Conservation (phyloP, 1,140 invertebrate species). For the Drosophila novamexicana region DNA sequence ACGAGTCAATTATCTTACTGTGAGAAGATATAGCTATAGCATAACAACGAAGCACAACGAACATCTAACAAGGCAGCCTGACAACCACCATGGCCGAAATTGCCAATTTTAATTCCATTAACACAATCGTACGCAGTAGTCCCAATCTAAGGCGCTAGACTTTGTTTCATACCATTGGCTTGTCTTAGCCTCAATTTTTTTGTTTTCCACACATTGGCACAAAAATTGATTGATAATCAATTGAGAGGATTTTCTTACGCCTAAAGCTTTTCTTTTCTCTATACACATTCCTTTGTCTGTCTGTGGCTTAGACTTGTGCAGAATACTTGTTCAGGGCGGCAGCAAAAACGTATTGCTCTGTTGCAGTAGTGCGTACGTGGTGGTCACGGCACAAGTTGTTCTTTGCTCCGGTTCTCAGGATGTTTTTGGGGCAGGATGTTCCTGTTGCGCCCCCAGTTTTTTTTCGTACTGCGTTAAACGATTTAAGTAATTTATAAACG, state of each 20-base stretch:
- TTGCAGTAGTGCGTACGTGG: constrained; percentile 25
- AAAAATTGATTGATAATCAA: constrained; percentile 84
- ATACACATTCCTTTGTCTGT: constrained; percentile 46
- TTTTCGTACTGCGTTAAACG: constrained; percentile 64
- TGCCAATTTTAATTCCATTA: constrained; percentile 83
- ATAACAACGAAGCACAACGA: constrained; percentile 3
- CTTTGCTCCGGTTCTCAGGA: not conserved
- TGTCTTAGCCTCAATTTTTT: constrained; percentile 24
- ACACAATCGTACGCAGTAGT: constrained; percentile 21
- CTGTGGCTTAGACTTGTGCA: constrained; percentile 75
- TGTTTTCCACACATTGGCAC: constrained; percentile 27
- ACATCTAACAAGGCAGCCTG: constrained; percentile 49
- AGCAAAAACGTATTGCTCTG: constrained; percentile 64
- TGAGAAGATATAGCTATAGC: not conserved
- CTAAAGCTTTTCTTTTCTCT: constrained; percentile 3
- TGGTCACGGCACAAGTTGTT: constrained; percentile 71
- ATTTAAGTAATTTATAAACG: constrained; percentile 83
- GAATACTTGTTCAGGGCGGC: not conserved
- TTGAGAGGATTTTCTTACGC: constrained; percentile 76
- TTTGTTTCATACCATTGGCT: constrained; percentile 28
- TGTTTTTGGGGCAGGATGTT: not conserved
- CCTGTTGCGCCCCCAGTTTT: constrained; percentile 30
- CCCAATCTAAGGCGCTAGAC: constrained; percentile 7
- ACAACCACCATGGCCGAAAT: constrained; percentile 69
- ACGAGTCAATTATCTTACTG: constrained; percentile 56